Evolutionary conservation across 2,888 invertebrate species (phyloP).

Genomic region (Zaprionus bogoriensis): DNA sequence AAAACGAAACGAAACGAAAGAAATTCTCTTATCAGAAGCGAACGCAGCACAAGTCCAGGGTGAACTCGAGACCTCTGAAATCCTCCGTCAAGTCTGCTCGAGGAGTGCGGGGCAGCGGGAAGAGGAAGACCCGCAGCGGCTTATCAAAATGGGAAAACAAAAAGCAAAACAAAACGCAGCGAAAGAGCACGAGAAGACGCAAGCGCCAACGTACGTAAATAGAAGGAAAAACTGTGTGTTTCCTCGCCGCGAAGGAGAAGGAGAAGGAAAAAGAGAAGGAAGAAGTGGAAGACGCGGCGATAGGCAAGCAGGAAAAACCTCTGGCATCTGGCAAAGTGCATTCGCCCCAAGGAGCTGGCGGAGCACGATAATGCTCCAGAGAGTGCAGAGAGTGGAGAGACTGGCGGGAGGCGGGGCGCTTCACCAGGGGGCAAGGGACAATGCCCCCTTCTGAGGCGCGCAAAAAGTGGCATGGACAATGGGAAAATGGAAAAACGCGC

Average conservation of each 20-base stretch:
- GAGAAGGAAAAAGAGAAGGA: slow-evolving; percentile 15
- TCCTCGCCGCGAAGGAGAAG: neutral
- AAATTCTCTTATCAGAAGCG: slow-evolving; percentile 41
- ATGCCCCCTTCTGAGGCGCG: slow-evolving; percentile 40
- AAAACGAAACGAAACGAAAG: too few species aligned
- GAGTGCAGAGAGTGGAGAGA: neutral
- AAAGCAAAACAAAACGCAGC: slow-evolving; percentile 32
- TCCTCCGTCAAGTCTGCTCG: slow-evolving; percentile 62
- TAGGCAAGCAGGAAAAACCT: slow-evolving; percentile 62
- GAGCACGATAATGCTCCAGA: slow-evolving; percentile 55
- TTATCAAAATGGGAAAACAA: slow-evolving; percentile 51
- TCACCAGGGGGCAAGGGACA: slow-evolving; percentile 42
- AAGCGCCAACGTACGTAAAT: slow-evolving; percentile 30
- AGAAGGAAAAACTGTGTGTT: slow-evolving; percentile 31
- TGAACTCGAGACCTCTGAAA: slow-evolving; percentile 43
- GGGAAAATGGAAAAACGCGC: slow-evolving; percentile 26
- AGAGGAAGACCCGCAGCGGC: slow-evolving; percentile 70
- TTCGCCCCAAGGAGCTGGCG: slow-evolving; percentile 61
- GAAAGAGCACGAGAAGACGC: too few species aligned
- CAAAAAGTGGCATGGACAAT: slow-evolving; percentile 10
- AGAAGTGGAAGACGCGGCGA: slow-evolving; percentile 10
- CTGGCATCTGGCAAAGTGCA: slow-evolving; percentile 64
- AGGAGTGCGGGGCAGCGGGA: too few species aligned
- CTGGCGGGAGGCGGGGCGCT: neutral
- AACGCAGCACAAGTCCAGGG: slow-evolving; percentile 19